Conservation (phyloP, 2,888 invertebrate species). For the Archips crataeganus region DNA sequence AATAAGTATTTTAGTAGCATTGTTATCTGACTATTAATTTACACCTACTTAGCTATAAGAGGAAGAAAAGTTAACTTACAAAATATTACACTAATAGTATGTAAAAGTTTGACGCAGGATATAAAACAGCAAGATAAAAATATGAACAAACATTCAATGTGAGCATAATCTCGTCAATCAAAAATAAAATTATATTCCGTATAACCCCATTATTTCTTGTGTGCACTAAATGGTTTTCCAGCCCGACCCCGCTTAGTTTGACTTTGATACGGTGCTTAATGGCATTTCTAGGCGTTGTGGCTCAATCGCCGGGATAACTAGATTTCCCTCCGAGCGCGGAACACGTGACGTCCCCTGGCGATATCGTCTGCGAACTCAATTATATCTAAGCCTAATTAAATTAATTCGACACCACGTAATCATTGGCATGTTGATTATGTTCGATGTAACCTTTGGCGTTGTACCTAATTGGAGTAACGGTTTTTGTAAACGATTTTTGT, state of each 20-base stretch:
- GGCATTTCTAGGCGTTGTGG: conserved; percentile 73
- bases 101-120: too few species aligned
- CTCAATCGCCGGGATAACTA: conserved; percentile 76
- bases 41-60: too few species aligned
- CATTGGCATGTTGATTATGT: conserved; percentile 7
- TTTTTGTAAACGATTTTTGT: background rate
- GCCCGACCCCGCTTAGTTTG: conserved; percentile 59
- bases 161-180: background rate
- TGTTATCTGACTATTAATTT: too few species aligned
- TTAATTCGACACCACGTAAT: conserved; percentile 28
- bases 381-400: conserved; percentile 60
- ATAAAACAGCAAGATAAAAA: background rate
- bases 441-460: background rate
- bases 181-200: background rate
- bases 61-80: too few species aligned
- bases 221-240: conserved; percentile 53
- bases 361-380: conserved; percentile 62
- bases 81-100: too few species aligned
- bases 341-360: conserved; percentile 64
- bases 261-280: conserved; percentile 67
- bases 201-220: conserved; percentile 48
- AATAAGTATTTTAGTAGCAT: too few species aligned
- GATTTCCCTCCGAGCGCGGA: conserved; percentile 65
- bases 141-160: background rate
- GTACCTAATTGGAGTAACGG: background rate